A percentile compares a stretch with the other conserved stretches of the same genome.
phyloP scores from a whole-genome alignment of 2,888 invertebrate species.

The Griposia aprilina region DNA sequence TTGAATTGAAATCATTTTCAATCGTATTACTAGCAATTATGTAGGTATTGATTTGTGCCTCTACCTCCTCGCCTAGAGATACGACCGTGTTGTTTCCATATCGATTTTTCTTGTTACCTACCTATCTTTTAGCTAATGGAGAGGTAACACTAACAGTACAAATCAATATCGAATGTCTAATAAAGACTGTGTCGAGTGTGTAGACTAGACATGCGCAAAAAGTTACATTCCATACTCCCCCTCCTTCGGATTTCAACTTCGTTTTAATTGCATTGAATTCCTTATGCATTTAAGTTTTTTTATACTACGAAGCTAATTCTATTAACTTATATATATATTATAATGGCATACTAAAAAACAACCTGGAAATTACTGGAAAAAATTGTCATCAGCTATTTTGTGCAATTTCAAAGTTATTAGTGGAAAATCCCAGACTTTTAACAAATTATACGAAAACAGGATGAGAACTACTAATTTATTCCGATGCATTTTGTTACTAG shows the following conservation, averaged over 20 bases:
- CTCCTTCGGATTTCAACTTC: no score
- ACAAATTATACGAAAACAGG: constrained; percentile 17
- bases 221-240: neutral
- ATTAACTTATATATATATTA: no score
- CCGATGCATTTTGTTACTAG: constrained; percentile 1
- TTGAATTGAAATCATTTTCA: neutral
- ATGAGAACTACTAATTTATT: constrained; percentile 8
- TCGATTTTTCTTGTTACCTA: constrained; percentile 30
- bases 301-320: no score
- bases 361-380: constrained; percentile 17
- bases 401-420: constrained; percentile 7
- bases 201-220: constrained; percentile 33
- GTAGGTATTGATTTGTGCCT: constrained; percentile 17
- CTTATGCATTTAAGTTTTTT: no score
- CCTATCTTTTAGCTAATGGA: neutral
- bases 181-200: neutral
- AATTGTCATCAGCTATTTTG: constrained; percentile 11
- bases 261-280: no score
- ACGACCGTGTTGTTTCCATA: neutral
- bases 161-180: constrained; percentile 33
- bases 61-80: neutral
- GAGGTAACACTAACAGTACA: constrained; percentile 2
- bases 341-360: no score
- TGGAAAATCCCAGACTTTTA: constrained; percentile 19
- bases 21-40: neutral